phyloP scores from a whole-genome alignment of 1,140 invertebrate genomes.

The Lucilia sericata region DNA sequence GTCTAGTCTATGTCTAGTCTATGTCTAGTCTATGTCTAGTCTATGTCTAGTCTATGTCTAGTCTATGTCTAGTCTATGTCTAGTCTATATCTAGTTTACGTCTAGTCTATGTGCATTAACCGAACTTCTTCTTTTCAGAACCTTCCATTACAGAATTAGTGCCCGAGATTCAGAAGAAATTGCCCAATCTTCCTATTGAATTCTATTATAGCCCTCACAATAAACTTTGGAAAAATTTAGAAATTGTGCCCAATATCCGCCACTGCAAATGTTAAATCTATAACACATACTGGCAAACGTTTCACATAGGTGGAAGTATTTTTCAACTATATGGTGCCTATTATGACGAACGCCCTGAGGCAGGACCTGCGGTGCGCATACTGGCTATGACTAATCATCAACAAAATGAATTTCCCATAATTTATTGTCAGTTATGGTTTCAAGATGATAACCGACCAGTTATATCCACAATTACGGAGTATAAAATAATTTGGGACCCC shows the following conservation, averaged over 20 bases:
- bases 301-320: conserved; percentile 82
- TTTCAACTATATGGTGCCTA: conserved; percentile 91
- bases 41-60: no score
- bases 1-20: no score
- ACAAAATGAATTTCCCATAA: neutral
- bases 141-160: neutral
- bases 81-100: no score
- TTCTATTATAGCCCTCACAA: conserved; percentile 52
- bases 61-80: no score
- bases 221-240: conserved; percentile 31
- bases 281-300: conserved; percentile 78
- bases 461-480: neutral
- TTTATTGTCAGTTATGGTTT: conserved; percentile 16
- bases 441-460: neutral
- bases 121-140: neutral
- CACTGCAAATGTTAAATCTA: conserved; percentile 53
- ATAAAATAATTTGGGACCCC: conserved; percentile 65
- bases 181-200: conserved; percentile 58
- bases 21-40: no score
- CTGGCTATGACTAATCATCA: conserved; percentile 89
- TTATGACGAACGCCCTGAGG: conserved; percentile 80
- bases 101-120: no score
- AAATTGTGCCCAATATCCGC: conserved; percentile 53
- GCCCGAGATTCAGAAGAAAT: conserved; percentile 48
- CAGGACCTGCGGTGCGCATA: conserved; percentile 80